Percentiles rank a stretch among this genome's conserved stretches.
Evolutionary conservation across 1,140 invertebrate species (phyloP).

Genomic region (Drosophila funebris): DNA sequence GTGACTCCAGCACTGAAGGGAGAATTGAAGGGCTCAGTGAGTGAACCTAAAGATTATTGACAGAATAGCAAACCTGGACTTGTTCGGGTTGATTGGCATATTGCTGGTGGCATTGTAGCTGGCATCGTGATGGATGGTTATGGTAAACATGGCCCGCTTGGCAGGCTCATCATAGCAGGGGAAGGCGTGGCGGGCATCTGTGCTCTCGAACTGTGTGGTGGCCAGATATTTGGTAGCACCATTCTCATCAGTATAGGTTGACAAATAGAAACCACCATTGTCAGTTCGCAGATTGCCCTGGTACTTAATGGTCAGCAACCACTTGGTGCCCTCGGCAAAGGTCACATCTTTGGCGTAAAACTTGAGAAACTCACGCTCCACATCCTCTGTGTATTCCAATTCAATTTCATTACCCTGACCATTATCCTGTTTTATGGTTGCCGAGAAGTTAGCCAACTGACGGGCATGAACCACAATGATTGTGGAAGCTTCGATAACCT

Average conservation of each 20-base stretch:
- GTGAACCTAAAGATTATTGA: neutral
- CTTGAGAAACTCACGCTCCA: constrained; percentile 65
- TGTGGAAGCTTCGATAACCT: constrained; percentile 63
- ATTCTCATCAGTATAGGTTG: constrained; percentile 87
- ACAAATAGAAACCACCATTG: constrained; percentile 91
- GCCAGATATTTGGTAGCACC: constrained; percentile 87
- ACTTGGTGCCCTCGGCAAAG: constrained; percentile 57
- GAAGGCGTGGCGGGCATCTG: constrained; percentile 91
- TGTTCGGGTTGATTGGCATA: constrained; percentile 85
- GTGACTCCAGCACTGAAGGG: constrained; percentile 57
- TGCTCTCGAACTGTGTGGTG: constrained; percentile 92
- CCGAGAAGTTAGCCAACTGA: constrained; percentile 58
- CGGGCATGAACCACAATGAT: constrained; percentile 84
- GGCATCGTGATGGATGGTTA: constrained; percentile 86
- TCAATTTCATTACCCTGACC: neutral
- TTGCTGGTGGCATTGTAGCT: constrained; percentile 89
- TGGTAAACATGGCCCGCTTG: constrained; percentile 91
- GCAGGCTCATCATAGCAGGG: constrained; percentile 96
- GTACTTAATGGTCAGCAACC: constrained; percentile 85
- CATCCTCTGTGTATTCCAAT: constrained; percentile 14
- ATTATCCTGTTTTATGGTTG: constrained; percentile 37
- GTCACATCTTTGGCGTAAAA: constrained; percentile 50
- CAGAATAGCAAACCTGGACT: constrained; percentile 44
- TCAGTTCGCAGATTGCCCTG: constrained; percentile 85
- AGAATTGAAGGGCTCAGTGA: neutral